phyloP scores from a whole-genome alignment of 30 jellyfish, hydroid and myxozoan species.

The Aurelia sp. region DNA sequence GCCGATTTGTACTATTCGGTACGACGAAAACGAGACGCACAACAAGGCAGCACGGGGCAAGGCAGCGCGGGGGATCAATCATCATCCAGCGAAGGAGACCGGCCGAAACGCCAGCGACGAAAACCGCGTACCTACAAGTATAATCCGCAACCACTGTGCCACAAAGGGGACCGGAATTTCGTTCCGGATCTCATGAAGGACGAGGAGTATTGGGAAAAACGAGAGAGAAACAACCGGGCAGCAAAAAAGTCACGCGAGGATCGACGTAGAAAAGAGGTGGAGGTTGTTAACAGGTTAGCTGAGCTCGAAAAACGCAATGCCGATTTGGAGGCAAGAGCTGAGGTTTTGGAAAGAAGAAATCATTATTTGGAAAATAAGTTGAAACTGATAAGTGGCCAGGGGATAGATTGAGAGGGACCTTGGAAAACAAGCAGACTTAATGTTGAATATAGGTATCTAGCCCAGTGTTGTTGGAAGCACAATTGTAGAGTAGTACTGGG shows the following conservation, averaged over 20 bases:
- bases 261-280: conserved; percentile 89
- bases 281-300: conserved; percentile 67
- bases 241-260: conserved; percentile 94
- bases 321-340: conserved; percentile 60
- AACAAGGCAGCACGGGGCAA: conserved; percentile 19
- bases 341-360: conserved; percentile 51
- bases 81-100: neutral
- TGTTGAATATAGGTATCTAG: too few relatives aligned
- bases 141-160: conserved; percentile 91
- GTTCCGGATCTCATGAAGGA: conserved; percentile 87
- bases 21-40: conserved; percentile 18
- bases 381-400: neutral
- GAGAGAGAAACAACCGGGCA: conserved; percentile 91
- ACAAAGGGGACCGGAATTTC: conserved; percentile 68
- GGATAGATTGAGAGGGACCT: too few relatives aligned
- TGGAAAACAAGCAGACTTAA: too few relatives aligned
- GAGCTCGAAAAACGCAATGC: conserved; percentile 57
- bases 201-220: conserved; percentile 88
- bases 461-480: too few relatives aligned
- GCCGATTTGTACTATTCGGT: conserved; percentile 25
- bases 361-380: conserved; percentile 21
- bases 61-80: conserved; percentile 23
- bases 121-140: conserved; percentile 86
- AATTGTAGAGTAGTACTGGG: too few relatives aligned
- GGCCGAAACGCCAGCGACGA: conserved; percentile 35